Evolutionary conservation across 2,888 invertebrate genomes (phyloP).

Genomic region (Lithophane socia): DNA sequence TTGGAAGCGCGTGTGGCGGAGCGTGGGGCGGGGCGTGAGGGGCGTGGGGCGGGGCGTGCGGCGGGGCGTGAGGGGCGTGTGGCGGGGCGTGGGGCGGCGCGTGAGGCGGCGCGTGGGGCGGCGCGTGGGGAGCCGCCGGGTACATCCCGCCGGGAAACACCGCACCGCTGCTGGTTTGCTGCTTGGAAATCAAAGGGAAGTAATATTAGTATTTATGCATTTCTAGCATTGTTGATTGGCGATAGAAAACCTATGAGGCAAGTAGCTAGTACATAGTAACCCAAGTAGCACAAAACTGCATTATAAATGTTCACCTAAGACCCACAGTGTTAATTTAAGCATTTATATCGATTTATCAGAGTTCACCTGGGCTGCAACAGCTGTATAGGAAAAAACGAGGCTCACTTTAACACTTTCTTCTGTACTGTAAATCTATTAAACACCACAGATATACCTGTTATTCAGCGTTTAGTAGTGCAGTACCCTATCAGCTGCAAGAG

Average conservation of each 20-base stretch:
- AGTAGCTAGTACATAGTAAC: neutral
- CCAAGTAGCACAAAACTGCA: too few species aligned
- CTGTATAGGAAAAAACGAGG: too few species aligned
- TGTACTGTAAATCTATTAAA: too few species aligned
- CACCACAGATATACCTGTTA: too few species aligned
- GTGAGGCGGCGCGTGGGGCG: slow-evolving; percentile 11
- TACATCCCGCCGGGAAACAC: slow-evolving; percentile 80
- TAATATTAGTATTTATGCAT: neutral
- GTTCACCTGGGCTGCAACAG: too few species aligned
- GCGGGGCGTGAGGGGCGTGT: slow-evolving; percentile 33
- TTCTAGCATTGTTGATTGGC: neutral
- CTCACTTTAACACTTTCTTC: too few species aligned
- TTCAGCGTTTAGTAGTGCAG: too few species aligned
- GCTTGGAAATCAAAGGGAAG: slow-evolving; percentile 6
- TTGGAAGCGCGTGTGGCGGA: slow-evolving; percentile 70
- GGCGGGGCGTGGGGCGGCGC: slow-evolving; percentile 47
- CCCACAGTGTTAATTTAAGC: too few species aligned
- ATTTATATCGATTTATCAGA: too few species aligned
- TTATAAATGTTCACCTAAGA: too few species aligned
- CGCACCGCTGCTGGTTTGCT: slow-evolving; percentile 76
- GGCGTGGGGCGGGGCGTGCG: slow-evolving; percentile 68
- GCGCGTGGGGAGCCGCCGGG: slow-evolving; percentile 63
- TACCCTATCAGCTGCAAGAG: too few species aligned
- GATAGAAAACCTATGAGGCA: neutral
- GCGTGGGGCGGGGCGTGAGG: slow-evolving; percentile 70